Conservation (phyloP, 2,888 invertebrate genomes). For the Frankliniella intonsa region DNA sequence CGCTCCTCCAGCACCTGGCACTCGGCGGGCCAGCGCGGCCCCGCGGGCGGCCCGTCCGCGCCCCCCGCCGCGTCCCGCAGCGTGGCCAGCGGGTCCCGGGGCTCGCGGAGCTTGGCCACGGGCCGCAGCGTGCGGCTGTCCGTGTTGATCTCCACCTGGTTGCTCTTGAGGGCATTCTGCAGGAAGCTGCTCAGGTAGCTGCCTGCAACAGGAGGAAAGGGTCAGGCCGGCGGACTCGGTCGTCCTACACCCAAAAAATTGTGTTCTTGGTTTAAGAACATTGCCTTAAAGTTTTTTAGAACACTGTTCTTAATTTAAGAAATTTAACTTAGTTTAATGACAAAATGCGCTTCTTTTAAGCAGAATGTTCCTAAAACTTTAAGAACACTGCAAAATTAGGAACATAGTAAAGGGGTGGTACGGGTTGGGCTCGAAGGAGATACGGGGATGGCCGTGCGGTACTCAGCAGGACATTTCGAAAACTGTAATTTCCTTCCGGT, state of each 20-base stretch:
- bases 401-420: too few relatives aligned
- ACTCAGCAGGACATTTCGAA: not conserved
- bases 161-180: constrained; percentile 61
- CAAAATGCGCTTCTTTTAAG: too few relatives aligned
- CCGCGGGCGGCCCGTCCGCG: constrained; percentile 67
- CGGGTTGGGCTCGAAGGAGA: not conserved
- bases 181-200: constrained; percentile 61
- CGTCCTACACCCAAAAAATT: too few relatives aligned
- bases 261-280: too few relatives aligned
- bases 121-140: constrained; percentile 60
- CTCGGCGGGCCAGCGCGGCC: constrained; percentile 82
- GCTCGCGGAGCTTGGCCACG: constrained; percentile 62
- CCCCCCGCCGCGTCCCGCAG: constrained; percentile 52
- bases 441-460: not conserved
- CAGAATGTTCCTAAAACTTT: too few relatives aligned
- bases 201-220: constrained; percentile 44
- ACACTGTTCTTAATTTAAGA: too few relatives aligned
- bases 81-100: constrained; percentile 66
- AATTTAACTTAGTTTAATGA: too few relatives aligned
- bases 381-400: too few relatives aligned
- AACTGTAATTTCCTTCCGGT: not conserved
- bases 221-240: too few relatives aligned
- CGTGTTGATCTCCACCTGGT: constrained; percentile 64
- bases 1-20: constrained; percentile 83
- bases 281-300: too few relatives aligned